Conservation (phyloP, 2,113 vertebrate species). For the Heterotis niloticus region DNA sequence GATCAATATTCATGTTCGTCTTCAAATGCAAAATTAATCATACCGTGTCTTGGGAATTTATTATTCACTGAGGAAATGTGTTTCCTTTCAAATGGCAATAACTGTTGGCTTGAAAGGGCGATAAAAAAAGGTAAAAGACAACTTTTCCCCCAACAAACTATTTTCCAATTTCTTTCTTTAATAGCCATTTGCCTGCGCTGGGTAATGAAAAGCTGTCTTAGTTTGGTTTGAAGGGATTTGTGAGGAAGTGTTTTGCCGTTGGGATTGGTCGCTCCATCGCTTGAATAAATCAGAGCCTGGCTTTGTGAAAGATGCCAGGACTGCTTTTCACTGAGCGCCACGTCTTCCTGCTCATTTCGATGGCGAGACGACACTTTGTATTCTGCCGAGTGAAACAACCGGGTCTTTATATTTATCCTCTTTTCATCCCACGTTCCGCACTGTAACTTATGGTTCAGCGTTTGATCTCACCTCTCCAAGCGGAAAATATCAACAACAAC, state of each 20-base stretch:
- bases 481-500: too few species aligned
- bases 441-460: background rate
- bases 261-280: background rate
- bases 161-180: slow-evolving; percentile 7
- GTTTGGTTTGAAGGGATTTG: background rate
- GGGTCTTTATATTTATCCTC: background rate
- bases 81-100: slow-evolving; percentile 3
- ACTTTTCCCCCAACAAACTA: background rate
- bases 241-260: background rate
- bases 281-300: slow-evolving; percentile 16
- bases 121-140: background rate
- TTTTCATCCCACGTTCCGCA: background rate
- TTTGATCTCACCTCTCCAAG: background rate
- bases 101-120: background rate
- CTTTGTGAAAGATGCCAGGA: background rate
- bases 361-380: background rate
- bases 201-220: slow-evolving; percentile 4
- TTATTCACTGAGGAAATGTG: slow-evolving; percentile 5
- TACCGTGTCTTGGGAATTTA: background rate
- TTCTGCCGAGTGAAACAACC: background rate
- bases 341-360: background rate
- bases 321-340: background rate
- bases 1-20: slow-evolving; percentile 16
- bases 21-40: slow-evolving; percentile 10
- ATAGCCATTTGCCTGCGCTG: background rate